Evolutionary conservation across 1,140 invertebrate genomes (phyloP), one percentile per base, ranked within the genome.

Genomic region (Zaprionus africanus): DNA sequence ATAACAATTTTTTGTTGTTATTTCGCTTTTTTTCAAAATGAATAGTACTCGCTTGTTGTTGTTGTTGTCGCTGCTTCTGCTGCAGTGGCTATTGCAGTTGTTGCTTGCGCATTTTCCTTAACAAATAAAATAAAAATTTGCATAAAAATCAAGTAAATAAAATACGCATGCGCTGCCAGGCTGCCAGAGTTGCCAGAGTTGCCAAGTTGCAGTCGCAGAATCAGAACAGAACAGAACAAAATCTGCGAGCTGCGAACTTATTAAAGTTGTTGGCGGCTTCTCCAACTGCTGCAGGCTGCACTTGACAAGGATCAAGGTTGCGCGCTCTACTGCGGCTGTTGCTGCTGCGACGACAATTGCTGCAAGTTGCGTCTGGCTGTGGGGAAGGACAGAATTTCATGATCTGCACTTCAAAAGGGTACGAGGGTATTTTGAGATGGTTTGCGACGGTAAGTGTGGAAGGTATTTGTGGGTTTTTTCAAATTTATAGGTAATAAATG

Each of bases 231-330:
- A 68, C 82, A 79, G 46, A 71, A 65, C 58, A 61, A 80, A 81
- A 75, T 77, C 57, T 75, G 68, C 51, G 41, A 90, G 85, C 85
- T 85, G 85, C 85, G 85, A 90, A 90, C 85, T 90, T 90, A 90
- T 90, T 90, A 90, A 90, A 82, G 82, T 79, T 82, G 76, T 66
- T 73, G 75, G 53, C 62, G 59, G 63, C 66, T 60, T 53, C 46
- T 46, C 11, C 15, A 19, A 13, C n/a, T n/a, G 13, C 36, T 59
- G 78, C 54, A 49, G 58, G 64, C 72, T 80, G 87, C 82, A 90
- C 86, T 90, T 90, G 87, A 90, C 88, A 91, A 91, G 88, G 88
- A 91, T 91, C 88, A 91, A 91, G 88, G 88, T 91, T 91, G 80
- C 67, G 56, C 15, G 46, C 61, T 34, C 61, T 24, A 26, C 46